Base-by-base conservation (phyloP, 2,888 invertebrate genomes). In the Agriopis marginaria region DNA sequence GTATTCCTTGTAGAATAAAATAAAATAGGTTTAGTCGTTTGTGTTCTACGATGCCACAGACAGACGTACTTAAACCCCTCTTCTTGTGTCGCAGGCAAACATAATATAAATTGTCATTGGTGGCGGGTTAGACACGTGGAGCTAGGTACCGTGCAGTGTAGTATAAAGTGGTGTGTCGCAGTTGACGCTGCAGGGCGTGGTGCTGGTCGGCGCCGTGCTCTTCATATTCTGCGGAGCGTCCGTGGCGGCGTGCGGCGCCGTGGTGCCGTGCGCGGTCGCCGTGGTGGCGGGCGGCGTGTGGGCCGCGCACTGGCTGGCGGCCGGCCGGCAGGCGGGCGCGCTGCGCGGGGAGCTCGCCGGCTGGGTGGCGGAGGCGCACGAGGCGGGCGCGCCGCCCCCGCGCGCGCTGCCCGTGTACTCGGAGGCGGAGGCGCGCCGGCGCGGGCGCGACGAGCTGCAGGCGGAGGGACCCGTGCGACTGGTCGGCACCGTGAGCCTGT, bases 151-250 rank as follows among this genome's bases (percentile, higher is more conserved):
- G 32, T 32, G 32, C 32, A 32, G 32, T 4, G 32, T 4, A 1
- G 4, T 32, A 4, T 4, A 4, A 4, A 1, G 4, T n/a, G n/a
- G n/a, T n/a, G n/a, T n/a, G n/a, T n/a, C 39, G 42, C 79, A 90
- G 90, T 42, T 87, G 77, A 90, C 88, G 10, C 80, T 90, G 78
- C 88, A 91, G 86, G 89, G 91, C 49, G 96, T 97, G 83, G 87
- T 89, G 92, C 95, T 90, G 81, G 60, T 83, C 90, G 74, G 97
- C 95, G 67, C 98, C 95, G 62, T 92, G 92, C 73, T 89, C 96
- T 96, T 66, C 97, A 98, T 93, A 96, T 96, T 90, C 82, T 73
- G 71, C 84, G 96, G 97, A 64, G 96, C 97, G 32, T 75, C 82
- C 32, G 78, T 73, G 73, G 67, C 63, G 49, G 71, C 75, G 14